Evolutionary conservation across 1,140 invertebrate species (phyloP), one percentile per base, ranked within the genome.

Genomic region (Pissodes strobi): DNA sequence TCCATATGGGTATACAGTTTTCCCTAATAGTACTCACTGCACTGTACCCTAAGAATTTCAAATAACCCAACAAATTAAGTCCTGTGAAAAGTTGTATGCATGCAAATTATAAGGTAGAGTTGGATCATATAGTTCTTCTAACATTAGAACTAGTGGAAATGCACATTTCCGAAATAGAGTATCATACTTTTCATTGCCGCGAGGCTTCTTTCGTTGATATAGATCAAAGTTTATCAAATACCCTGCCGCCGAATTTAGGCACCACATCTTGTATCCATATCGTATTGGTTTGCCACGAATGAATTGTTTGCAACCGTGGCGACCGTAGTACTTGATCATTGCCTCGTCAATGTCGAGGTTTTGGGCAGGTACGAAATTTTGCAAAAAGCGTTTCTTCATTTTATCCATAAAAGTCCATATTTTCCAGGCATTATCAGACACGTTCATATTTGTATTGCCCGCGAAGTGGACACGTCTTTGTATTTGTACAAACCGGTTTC

Each of bases 401-500:
- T 38, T 13, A 38, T 41, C 17, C 57, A 52, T 56, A 5, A 62
- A 23, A 12, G 57, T 18, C 3, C 64, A 19, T 17, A 65, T 6
- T 51, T 69, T 69, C 27, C 23, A 57, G 10, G 43, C 45, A 51
- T 69, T 67, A 38, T 67, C 41, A 9, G 37, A 17, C 8, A 15
- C 10, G 30, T 68, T 34, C 12, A 27, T 12, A 12, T 58, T 45
- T 12, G 55, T 72, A 55, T 62, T 73, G 58, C 39, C 67, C 34
- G 64, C 67, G 57, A 69, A 70, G 69, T 78, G 70, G 43, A 76
- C 41, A 62, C 43, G 45, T 58, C 68, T 69, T 68, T 58, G 67
- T 68, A 76, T 77, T 58, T 74, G 68, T 18, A 67, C 30, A 72
- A 75, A 76, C 37, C 68, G 66, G 66, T 76, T 62, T 25, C 72